phyloP scores from a whole-genome alignment of 2,113 vertebrate genomes.

The Perca schrenkii region DNA sequence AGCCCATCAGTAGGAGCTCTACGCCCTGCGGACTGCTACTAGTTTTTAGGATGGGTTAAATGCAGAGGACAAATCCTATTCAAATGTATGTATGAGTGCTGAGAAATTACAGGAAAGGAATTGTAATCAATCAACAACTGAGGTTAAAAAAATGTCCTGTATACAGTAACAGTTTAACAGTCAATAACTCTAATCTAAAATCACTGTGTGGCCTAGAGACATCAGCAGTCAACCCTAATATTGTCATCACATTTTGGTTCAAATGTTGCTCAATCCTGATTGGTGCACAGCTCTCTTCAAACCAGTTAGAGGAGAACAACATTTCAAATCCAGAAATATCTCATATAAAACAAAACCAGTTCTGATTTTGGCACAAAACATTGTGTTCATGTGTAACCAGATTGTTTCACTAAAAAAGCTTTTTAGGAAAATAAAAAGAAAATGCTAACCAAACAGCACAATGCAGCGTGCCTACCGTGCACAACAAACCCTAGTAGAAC shows the following conservation, averaged over 20 bases:
- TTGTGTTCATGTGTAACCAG: not conserved
- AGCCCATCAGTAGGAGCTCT: not conserved
- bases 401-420: not conserved
- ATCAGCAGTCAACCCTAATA: not conserved
- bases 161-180: not conserved
- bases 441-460: no score
- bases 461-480: no score
- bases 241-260: not conserved
- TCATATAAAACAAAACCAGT: not conserved
- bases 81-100: no score
- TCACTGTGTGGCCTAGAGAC: not conserved
- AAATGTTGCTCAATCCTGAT: no score
- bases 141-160: no score
- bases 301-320: not conserved
- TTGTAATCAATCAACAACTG: not conserved
- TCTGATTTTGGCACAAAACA: not conserved
- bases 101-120: no score
- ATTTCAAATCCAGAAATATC: not conserved
- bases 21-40: no score
- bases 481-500: not conserved
- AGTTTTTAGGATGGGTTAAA: no score
- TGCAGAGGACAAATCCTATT: no score
- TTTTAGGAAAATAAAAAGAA: not conserved
- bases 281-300: not conserved
- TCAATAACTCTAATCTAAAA: not conserved